Evolutionary conservation across 2,797 vertebrate species (phyloP), one percentile per base, ranked within the genome.

Genomic region (Cyclopterus lumpus): DNA sequence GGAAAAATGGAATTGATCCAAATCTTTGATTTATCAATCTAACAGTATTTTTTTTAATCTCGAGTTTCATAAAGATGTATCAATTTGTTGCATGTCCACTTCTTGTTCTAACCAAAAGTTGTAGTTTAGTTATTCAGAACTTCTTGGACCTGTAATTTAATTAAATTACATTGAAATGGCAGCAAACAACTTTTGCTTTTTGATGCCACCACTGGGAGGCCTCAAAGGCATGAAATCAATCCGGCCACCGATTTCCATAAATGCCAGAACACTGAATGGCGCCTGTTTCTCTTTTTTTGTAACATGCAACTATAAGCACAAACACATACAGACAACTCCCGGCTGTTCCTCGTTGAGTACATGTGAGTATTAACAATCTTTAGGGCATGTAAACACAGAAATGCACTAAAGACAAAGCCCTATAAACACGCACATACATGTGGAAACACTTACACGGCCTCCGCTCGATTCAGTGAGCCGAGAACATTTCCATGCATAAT

Each of bases 401-500:
- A 58, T 28, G 15, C 30, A 54, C 4, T 28, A 20, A 46, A 46
- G 3, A 63, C 48, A 76, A n/a, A 63, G 34, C 60, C 59, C 34
- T 59, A 36, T 6, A 59, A n/a, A 53, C 6, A n/a, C 30, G 59
- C n/a, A 53, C 20, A 67, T 38, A 44, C 62, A 59, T 20, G 32
- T 6, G 38, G 60, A 58, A 44, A 63, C 72, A 20, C 54, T 64
- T 54, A 57, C 60, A 75, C 60, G 67, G 65, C 49, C 58, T 62
- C 72, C 30, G 3, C 55, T 67, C 16, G 30, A 79, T 44, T 84
- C 81, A 68, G 18, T 34, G 83, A 80, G 83, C 73, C 3, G 73
- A 85, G 73, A 80, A 81, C 68, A 84, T 87, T 88, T 80, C 64
- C 80, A 80, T 88, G 80, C 73, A 85, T 88, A 91, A 92, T 89